Evolutionary conservation across 2,797 vertebrate species (phyloP).

Genomic region (Dromococcyx pavoninus): DNA sequence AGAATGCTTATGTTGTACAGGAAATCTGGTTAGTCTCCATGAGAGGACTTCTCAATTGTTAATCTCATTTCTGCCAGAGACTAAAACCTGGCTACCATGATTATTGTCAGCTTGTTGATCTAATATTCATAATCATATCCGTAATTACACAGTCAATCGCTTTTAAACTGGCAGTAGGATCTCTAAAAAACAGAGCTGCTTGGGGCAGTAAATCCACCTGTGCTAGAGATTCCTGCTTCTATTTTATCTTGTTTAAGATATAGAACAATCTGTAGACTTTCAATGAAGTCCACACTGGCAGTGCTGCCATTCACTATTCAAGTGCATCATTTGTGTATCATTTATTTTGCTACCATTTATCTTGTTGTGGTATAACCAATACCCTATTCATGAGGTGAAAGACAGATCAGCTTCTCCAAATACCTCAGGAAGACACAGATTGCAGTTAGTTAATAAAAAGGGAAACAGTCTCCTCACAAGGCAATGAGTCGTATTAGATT

Average conservation of each 20-base stretch:
- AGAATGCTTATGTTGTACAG: constrained; percentile 1
- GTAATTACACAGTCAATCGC: constrained; percentile 52
- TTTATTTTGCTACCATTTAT: neutral
- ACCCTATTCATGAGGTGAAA: neutral
- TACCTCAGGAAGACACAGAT: neutral
- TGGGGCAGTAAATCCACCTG: neutral
- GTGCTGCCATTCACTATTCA: neutral
- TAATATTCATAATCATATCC: constrained; percentile 57
- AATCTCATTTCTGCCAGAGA: constrained; percentile 65
- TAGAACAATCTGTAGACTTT: neutral
- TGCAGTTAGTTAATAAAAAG: neutral
- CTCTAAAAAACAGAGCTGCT: constrained; percentile 19
- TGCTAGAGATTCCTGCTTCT: neutral
- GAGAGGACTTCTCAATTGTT: constrained; percentile 49
- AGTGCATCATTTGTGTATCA: neutral
- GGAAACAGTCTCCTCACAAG: neutral
- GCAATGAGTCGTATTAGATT: neutral
- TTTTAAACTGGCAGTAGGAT: constrained; percentile 11
- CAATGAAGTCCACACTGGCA: neutral
- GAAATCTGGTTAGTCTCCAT: constrained; percentile 50
- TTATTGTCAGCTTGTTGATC: constrained; percentile 51
- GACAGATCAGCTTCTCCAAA: neutral
- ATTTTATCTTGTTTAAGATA: neutral
- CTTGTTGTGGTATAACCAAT: neutral
- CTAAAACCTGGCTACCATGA: constrained; percentile 43